phyloP scores from a whole-genome alignment of 2,888 invertebrate genomes.

The Melanophora roralis region DNA sequence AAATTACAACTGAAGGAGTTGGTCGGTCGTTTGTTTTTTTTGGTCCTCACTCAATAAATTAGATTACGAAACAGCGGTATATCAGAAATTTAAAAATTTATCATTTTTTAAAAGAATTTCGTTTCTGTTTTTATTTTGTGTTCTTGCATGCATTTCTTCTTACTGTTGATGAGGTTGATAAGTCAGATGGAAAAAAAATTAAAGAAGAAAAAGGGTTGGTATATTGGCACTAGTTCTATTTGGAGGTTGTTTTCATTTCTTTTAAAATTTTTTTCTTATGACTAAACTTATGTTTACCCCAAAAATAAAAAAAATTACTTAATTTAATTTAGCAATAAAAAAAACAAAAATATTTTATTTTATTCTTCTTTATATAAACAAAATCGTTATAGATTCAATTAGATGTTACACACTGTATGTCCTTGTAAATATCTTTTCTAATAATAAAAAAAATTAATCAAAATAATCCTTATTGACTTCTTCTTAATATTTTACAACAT shows the following conservation, averaged over 20 bases:
- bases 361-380: constrained; percentile 25
- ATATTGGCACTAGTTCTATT: constrained; percentile 70
- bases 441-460: neutral
- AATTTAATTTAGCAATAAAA: constrained; percentile 53
- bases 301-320: constrained; percentile 8
- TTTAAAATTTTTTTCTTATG: constrained; percentile 34
- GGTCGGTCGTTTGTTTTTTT: constrained; percentile 19
- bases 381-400: too few relatives aligned
- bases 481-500: constrained; percentile 58
- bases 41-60: constrained; percentile 53
- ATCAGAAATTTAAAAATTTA: constrained; percentile 67
- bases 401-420: too few relatives aligned
- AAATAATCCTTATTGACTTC: constrained; percentile 29
- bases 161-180: constrained; percentile 26
- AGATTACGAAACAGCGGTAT: constrained; percentile 71
- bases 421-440: too few relatives aligned
- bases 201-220: constrained; percentile 66
- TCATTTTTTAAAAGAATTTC: constrained; percentile 34
- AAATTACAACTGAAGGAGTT: constrained; percentile 40
- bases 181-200: too few relatives aligned
- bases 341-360: constrained; percentile 42
- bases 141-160: constrained; percentile 17
- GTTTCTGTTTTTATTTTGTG: constrained; percentile 7
- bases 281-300: constrained; percentile 2
- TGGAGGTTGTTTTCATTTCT: constrained; percentile 38